These are phyloP conservation scores for Trematomus loennbergii DNA, from an alignment of 2,113 vertebrate genomes.

Conservation along the genomic window DNA sequence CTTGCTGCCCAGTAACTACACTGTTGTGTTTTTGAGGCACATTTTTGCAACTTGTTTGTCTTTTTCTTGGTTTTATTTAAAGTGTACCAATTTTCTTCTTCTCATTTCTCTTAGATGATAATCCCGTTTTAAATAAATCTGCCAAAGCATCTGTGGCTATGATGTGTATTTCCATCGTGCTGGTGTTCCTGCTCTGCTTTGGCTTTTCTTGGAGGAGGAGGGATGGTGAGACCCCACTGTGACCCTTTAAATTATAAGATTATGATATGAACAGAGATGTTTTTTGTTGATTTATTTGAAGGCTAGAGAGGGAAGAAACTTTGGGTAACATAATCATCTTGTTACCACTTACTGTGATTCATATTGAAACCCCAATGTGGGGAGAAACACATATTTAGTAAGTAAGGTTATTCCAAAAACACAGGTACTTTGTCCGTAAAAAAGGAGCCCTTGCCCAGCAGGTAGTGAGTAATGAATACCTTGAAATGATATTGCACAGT, in stretches of 20 bases:
- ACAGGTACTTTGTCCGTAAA: no score
- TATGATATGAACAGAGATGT: neutral
- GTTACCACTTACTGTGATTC: neutral
- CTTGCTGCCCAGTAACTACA: neutral
- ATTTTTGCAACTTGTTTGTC: no score
- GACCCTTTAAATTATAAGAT: neutral
- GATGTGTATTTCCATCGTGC: constrained; percentile 85
- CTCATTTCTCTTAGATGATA: constrained; percentile 55
- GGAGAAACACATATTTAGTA: no score
- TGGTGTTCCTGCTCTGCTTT: constrained; percentile 85
- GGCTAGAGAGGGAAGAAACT: neutral
- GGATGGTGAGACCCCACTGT: constrained; percentile 74
- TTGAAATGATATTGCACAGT: neutral
- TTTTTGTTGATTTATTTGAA: neutral
- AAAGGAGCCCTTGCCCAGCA: neutral
- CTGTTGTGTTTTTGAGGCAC: no score
- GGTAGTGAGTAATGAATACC: neutral
- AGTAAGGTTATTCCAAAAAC: neutral
- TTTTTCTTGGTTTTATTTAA: neutral
- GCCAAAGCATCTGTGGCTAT: constrained; percentile 85
- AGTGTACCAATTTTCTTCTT: no score
- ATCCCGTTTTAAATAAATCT: constrained; percentile 79
- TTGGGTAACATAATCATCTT: neutral
- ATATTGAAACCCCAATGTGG: no score
- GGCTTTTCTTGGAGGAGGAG: constrained; percentile 86